A percentile compares a stretch with the other conserved stretches of the same genome.
phyloP scores from a whole-genome alignment of 2,113 vertebrate genomes.

The Rhynchopsitta pachyrhyncha region DNA sequence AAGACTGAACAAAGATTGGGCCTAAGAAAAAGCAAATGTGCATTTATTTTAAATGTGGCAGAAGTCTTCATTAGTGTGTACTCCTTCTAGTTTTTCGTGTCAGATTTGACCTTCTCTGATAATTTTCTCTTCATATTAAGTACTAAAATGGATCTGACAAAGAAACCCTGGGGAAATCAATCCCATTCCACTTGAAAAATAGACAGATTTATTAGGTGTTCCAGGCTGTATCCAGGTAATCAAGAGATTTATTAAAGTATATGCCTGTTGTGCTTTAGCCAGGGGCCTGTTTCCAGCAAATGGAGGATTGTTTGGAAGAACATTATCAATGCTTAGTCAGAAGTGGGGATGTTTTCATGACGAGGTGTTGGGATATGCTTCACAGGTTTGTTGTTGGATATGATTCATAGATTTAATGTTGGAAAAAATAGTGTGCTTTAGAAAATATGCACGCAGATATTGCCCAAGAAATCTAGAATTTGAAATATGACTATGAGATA shows the following conservation, averaged over 20 bases:
- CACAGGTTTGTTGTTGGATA: not conserved
- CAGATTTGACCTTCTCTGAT: constrained; percentile 51
- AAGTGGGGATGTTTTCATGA: not conserved
- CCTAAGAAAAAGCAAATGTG: not conserved
- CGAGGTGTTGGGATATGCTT: not conserved
- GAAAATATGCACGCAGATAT: not conserved
- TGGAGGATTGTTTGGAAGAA: constrained; percentile 25
- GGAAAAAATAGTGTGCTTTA: not conserved
- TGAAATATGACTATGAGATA: not conserved
- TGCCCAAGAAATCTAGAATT: not conserved
- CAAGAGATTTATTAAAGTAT: constrained; percentile 61
- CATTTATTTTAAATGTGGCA: not conserved
- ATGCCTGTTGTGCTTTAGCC: constrained; percentile 46
- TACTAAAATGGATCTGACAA: constrained; percentile 41
- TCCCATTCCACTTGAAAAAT: constrained; percentile 57
- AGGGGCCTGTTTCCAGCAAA: constrained; percentile 25
- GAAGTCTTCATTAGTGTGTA: constrained; percentile 16
- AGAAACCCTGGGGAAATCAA: constrained; percentile 63
- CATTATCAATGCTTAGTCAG: constrained; percentile 50
- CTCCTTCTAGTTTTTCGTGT: constrained; percentile 39
- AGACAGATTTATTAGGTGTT: constrained; percentile 59
- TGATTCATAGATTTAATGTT: not conserved
- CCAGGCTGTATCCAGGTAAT: constrained; percentile 51
- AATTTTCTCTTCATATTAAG: constrained; percentile 60
- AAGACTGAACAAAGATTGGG: not conserved